A percentile compares a stretch with the other conserved stretches of the same genome.
Conservation (phyloP, 1,140 invertebrate species). For the Lepidurus apus region DNA sequence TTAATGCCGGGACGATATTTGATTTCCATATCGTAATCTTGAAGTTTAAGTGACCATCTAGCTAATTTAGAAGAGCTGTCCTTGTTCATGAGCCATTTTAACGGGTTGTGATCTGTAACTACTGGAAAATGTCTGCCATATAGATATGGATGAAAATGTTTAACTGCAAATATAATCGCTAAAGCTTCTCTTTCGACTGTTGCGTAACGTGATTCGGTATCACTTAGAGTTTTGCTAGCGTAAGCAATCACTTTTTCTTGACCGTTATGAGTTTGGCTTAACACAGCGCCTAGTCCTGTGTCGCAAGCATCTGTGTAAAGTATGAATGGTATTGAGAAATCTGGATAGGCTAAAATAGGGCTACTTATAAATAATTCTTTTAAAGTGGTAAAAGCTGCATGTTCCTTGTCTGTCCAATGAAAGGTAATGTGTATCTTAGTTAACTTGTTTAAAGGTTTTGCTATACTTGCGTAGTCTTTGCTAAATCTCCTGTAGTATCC, state of each 20-base stretch:
- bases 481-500: slow-evolving; percentile 45
- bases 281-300: slow-evolving; percentile 42
- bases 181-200: not conserved
- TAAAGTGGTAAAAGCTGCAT: not conserved
- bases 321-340: slow-evolving; percentile 18
- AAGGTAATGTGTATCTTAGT: not conserved
- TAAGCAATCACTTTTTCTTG: not conserved
- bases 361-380: not conserved
- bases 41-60: not conserved
- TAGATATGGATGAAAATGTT: not conserved
- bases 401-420: slow-evolving; percentile 7
- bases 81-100: not conserved
- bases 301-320: slow-evolving; percentile 43
- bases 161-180: not conserved
- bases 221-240: slow-evolving; percentile 40
- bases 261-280: slow-evolving; percentile 39
- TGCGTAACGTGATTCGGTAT: slow-evolving; percentile 43
- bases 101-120: not conserved
- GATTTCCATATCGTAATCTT: not conserved
- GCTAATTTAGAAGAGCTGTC: too few species aligned
- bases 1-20: not conserved
- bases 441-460: slow-evolving; percentile 33
- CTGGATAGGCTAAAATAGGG: not conserved
- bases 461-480: slow-evolving; percentile 36
- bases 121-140: not conserved